phyloP scores from a whole-genome alignment of 1,140 invertebrate species.

The Maconellicoccus hirsutus region DNA sequence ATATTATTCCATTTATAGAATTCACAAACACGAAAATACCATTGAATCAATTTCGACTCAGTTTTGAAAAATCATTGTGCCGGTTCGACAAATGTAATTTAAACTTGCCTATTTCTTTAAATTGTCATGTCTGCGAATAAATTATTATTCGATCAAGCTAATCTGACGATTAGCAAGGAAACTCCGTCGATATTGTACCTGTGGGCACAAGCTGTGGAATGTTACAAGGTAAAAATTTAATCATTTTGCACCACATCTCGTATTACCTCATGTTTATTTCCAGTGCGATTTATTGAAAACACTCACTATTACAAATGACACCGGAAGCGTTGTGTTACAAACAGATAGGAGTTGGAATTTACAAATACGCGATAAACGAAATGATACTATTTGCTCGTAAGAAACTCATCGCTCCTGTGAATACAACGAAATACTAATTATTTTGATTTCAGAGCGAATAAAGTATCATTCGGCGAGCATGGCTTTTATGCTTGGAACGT shows the following conservation, averaged over 20 bases:
- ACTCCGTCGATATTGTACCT: background rate
- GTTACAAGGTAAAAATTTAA: background rate
- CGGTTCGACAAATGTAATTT: too few relatives aligned
- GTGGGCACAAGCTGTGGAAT: background rate
- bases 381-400: background rate
- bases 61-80: too few relatives aligned
- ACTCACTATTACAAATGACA: background rate
- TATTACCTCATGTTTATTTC: background rate
- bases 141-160: background rate
- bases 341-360: background rate
- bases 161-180: background rate
- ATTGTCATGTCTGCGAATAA: too few relatives aligned
- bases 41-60: too few relatives aligned
- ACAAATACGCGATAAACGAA: background rate
- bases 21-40: too few relatives aligned
- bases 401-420: background rate
- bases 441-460: background rate
- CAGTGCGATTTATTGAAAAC: background rate
- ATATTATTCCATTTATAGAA: too few relatives aligned
- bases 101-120: too few relatives aligned
- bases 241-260: background rate
- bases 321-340: background rate
- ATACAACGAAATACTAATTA: background rate
- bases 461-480: background rate
- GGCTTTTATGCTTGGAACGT: background rate